Percentiles rank a stretch among this genome's conserved stretches.
Evolutionary conservation across 2,888 invertebrate genomes (phyloP).

Genomic region (Miltochrista miniata): DNA sequence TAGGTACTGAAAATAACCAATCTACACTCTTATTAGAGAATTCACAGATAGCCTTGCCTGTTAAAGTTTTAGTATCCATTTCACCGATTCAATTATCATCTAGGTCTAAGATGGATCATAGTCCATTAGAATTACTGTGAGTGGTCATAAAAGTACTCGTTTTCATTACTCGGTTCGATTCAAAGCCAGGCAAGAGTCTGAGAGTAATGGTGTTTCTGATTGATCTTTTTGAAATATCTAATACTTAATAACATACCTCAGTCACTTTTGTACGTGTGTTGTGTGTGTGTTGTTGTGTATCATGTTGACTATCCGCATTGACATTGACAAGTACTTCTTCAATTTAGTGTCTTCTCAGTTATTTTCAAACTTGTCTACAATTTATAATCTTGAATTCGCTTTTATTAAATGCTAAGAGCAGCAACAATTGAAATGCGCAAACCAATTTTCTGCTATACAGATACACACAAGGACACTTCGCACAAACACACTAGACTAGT

Average conservation of each 20-base stretch:
- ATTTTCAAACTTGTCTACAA: no score
- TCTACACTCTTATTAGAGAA: constrained; percentile 3
- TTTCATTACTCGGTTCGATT: neutral
- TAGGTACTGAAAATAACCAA: neutral
- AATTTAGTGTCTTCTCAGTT: no score
- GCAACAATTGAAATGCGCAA: constrained; percentile 52
- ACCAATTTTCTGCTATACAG: constrained; percentile 42
- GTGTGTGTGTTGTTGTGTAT: no score
- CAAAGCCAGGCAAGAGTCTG: neutral
- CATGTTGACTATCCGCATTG: no score
- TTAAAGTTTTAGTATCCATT: constrained; percentile 7
- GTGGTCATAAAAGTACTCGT: constrained; percentile 1
- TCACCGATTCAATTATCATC: constrained; percentile 3
- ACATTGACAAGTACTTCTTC: no score
- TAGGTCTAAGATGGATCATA: neutral
- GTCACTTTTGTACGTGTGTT: no score
- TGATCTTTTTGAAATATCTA: constrained; percentile 17
- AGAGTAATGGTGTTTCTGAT: no score
- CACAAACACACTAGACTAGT: constrained; percentile 32
- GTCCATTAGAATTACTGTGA: neutral
- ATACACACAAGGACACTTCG: constrained; percentile 56
- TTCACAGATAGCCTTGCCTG: neutral
- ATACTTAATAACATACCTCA: constrained; percentile 22
- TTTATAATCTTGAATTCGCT: no score
- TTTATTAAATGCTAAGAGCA: no score